A percentile compares a stretch with the other conserved stretches of the same genome.
Conservation (phyloP, 2,113 vertebrate species). For the Bubalus kerabau region DNA sequence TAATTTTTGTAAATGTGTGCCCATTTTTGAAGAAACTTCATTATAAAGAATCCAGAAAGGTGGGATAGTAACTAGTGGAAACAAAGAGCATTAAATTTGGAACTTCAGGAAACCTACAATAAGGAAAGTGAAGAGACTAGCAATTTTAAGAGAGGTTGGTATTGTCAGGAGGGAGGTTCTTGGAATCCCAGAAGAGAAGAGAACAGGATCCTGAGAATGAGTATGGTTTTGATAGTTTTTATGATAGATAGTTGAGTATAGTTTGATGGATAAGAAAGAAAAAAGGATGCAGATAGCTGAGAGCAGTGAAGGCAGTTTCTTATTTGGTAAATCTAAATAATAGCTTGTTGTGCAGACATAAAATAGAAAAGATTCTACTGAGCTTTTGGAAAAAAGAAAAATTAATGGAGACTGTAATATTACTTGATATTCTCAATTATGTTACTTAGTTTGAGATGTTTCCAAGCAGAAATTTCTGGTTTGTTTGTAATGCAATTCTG, state of each 20-base stretch:
- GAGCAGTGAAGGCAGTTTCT: background rate
- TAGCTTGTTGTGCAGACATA: background rate
- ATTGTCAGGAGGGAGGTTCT: background rate
- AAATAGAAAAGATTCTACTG: background rate
- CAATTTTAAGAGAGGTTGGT: background rate
- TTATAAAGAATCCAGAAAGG: background rate
- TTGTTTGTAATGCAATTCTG: background rate
- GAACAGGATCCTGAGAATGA: background rate
- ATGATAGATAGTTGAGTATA: background rate
- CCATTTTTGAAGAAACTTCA: background rate
- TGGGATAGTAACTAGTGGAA: background rate
- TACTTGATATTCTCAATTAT: background rate
- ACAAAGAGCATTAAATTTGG: background rate
- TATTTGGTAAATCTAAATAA: background rate
- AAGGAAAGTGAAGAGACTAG: background rate
- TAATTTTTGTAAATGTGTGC: background rate
- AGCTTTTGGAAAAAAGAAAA: conserved; percentile 8
- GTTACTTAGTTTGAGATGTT: background rate
- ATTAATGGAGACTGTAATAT: background rate
- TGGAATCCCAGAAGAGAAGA: background rate
- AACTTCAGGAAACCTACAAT: background rate
- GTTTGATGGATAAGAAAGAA: background rate
- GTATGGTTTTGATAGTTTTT: background rate
- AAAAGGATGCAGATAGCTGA: background rate
- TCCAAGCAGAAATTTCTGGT: background rate